Conservation (phyloP, 2,797 vertebrate genomes). For the Dendrocincla tyrannina region DNA sequence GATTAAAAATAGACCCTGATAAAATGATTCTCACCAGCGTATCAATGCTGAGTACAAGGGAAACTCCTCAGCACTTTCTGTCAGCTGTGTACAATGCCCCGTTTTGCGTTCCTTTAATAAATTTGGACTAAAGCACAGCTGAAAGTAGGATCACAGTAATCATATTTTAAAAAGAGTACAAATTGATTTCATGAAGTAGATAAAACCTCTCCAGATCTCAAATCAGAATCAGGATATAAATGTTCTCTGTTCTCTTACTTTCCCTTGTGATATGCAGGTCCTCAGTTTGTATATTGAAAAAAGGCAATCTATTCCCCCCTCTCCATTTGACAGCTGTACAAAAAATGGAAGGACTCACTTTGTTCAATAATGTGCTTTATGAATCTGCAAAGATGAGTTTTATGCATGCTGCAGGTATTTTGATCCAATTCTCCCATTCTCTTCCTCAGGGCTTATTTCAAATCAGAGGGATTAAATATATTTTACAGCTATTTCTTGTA, state of each 20-base stretch:
- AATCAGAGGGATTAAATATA: conserved; percentile 17
- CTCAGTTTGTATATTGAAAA: not conserved
- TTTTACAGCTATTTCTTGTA: not conserved
- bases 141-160: not conserved
- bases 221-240: not conserved
- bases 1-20: conserved; percentile 11
- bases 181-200: conserved; percentile 6
- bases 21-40: not conserved
- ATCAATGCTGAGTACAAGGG: not conserved
- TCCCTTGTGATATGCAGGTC: not conserved
- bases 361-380: not conserved
- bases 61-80: not conserved
- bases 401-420: not conserved
- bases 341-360: not conserved
- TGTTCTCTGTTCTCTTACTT: not conserved
- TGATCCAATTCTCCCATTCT: conserved; percentile 18
- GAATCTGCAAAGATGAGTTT: not conserved
- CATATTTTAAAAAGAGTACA: conserved; percentile 13
- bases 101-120: conserved; percentile 19
- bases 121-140: conserved; percentile 22
- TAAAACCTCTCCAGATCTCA: conserved; percentile 23
- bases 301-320: not conserved
- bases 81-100: not conserved
- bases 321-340: not conserved
- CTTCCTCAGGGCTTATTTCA: not conserved